A percentile compares a stretch with the other conserved stretches of the same genome.
Evolutionary conservation across 2,888 invertebrate genomes (phyloP).

Genomic region (Cosmia trapezina): DNA sequence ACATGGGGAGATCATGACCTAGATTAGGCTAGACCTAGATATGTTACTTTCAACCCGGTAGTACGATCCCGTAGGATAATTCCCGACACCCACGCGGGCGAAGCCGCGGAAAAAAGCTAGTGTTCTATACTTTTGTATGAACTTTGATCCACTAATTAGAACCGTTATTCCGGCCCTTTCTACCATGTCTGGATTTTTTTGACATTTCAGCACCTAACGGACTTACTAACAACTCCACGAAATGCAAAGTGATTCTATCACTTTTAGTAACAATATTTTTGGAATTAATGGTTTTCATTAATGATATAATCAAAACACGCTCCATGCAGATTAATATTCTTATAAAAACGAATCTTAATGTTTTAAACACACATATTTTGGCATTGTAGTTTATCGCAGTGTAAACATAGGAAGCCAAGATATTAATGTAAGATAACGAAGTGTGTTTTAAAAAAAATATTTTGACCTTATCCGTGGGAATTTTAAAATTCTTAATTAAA

Average conservation of each 20-base stretch:
- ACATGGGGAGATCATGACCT: too few species aligned
- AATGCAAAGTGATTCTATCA: not conserved
- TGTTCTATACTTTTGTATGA: not conserved
- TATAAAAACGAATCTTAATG: conserved; percentile 21
- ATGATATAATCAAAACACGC: not conserved
- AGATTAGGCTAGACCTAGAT: too few species aligned
- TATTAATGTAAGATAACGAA: conserved; percentile 22
- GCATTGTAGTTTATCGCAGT: conserved; percentile 10
- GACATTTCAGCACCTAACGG: not conserved
- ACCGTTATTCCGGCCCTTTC: not conserved
- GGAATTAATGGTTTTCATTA: not conserved
- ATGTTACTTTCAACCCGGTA: too few species aligned
- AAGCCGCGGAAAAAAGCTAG: too few species aligned
- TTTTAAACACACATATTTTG: conserved; percentile 13
- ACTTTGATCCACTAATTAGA: not conserved
- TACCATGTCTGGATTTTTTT: not conserved
- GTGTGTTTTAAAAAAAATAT: conserved; percentile 25
- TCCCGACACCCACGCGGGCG: too few species aligned
- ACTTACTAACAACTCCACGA: not conserved
- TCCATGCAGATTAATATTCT: conserved; percentile 1
- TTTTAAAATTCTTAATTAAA: conserved; percentile 31
- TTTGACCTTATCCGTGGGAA: conserved; percentile 44
- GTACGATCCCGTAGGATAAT: too few species aligned
- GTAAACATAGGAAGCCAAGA: conserved; percentile 36
- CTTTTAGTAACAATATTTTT: not conserved